Base-by-base conservation (phyloP, 1,140 invertebrate genomes). In the Drosophila prosaltans region DNA sequence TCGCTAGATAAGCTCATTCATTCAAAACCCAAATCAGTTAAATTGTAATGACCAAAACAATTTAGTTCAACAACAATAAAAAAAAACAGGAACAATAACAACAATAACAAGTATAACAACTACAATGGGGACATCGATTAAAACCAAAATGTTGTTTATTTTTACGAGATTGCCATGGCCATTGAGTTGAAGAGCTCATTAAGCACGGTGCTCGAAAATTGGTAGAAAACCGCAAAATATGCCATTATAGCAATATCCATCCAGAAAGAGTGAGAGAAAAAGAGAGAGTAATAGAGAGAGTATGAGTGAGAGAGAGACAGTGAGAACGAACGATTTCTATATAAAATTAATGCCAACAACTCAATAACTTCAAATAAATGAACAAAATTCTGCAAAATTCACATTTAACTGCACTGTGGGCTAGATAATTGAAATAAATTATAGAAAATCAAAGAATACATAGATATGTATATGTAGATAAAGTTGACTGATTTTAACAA, bases 281-380 rank as follows among this genome's bases (percentile, higher is more conserved):
- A n/a, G 7, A 48, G 7, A 43, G 21, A 55, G 59, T 32, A 48
- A 58, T 3, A 40, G 45, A 51, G 9, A 51, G 21, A 9, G n/a
- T 16, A 7, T 26, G 21, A 51, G 24, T 10, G 7, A 21, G 24
- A 51, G 45, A 3, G 21, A 24, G 39, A 2, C 9, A 11, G 45
- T 10, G 45, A 48, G 51, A 55, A 54, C 54, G 48, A 21, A 39
- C 21, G 54, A 16, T 24, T 8, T 66, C 39, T 63, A 75, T 48
- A 65, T 55, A 55, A 70, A 75, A 79, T 79, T 70, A 75, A 80
- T 74, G 55, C 40, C 32, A 79, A 69, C 73, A 80, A 74, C 70
- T 72, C 67, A 77, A 81, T 80, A 74, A 74, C 64, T 70, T 75
- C 48, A 57, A 74, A 81, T 81, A 79, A 61, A 76, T 62, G 57